Conservation (phyloP, 2,113 vertebrate species). For the Calidris pugnax region DNA sequence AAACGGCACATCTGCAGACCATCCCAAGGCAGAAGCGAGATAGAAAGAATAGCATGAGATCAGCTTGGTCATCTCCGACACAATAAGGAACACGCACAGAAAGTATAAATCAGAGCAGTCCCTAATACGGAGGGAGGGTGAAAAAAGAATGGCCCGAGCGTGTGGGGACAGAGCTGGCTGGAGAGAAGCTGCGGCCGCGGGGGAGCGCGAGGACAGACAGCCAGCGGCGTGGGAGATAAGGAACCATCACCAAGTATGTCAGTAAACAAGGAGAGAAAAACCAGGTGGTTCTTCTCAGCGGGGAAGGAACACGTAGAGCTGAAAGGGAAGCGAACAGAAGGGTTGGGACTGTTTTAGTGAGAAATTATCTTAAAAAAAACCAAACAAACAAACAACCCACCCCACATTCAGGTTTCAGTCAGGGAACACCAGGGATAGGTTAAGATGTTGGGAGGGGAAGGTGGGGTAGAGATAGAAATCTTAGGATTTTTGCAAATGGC, state of each 20-base stretch:
- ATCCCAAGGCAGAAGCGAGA: background rate
- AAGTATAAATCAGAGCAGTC: background rate
- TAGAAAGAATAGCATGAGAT: slow-evolving; percentile 16
- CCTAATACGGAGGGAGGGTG: rapidly evolving
- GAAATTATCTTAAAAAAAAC: background rate
- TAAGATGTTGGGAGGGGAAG: rapidly evolving
- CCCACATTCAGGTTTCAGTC: background rate
- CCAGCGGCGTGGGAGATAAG: background rate
- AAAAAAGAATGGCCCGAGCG: background rate
- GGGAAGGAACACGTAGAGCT: background rate
- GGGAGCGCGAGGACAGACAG: background rate
- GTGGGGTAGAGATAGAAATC: rapidly evolving
- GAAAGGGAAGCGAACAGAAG: background rate
- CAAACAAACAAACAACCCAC: too few species aligned
- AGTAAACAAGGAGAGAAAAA: background rate
- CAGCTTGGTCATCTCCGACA: background rate
- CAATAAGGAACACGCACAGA: background rate
- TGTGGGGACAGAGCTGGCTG: background rate
- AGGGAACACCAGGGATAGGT: background rate
- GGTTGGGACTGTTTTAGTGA: background rate
- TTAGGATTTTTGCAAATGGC: background rate
- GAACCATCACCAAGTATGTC: background rate
- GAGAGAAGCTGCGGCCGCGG: background rate
- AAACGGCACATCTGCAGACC: background rate
- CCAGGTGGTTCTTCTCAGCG: background rate